Evolutionary conservation across 2,113 vertebrate species (phyloP).

Genomic region (Mirza zaza): DNA sequence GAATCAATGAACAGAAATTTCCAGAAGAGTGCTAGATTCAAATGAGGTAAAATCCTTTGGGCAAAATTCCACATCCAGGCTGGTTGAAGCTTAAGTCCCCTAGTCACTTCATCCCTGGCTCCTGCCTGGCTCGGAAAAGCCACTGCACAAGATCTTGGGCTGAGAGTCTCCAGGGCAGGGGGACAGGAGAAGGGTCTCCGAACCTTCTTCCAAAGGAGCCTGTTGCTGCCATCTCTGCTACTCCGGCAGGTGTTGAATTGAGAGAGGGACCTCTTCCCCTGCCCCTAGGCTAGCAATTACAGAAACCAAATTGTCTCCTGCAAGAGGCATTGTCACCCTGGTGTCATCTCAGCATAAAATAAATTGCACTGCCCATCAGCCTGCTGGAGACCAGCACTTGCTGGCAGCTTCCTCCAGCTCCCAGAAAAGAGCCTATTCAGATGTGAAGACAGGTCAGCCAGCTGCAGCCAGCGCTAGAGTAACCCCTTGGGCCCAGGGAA

Average conservation of each 20-base stretch:
- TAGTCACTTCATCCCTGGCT: background rate
- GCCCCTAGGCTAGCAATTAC: slow-evolving; percentile 82
- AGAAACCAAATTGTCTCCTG: slow-evolving; percentile 78
- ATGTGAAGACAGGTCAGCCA: slow-evolving; percentile 62
- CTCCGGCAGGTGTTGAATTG: slow-evolving; percentile 54
- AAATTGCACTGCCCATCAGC: slow-evolving; percentile 81
- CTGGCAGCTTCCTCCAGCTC: slow-evolving; percentile 17
- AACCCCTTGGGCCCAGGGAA: slow-evolving; percentile 2
- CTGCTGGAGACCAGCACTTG: slow-evolving; percentile 43
- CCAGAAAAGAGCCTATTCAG: slow-evolving; percentile 35
- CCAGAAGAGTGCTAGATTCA: slow-evolving; percentile 21
- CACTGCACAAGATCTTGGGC: background rate
- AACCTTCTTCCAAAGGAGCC: slow-evolving; percentile 55
- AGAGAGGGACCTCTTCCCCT: background rate
- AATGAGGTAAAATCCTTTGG: background rate
- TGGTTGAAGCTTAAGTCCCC: background rate
- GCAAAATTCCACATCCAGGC: slow-evolving; percentile 1
- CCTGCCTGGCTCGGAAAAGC: background rate
- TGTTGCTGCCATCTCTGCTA: slow-evolving; percentile 45
- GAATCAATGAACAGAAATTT: slow-evolving; percentile 56
- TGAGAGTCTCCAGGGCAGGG: background rate
- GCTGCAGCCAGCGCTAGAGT: background rate
- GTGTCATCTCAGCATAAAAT: slow-evolving; percentile 83
- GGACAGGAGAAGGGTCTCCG: slow-evolving; percentile 21
- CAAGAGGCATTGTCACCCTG: slow-evolving; percentile 74